These are phyloP conservation scores for Pelodiscus sinensis DNA, from an alignment of 2,113 vertebrate species.

Conservation along the genomic window DNA sequence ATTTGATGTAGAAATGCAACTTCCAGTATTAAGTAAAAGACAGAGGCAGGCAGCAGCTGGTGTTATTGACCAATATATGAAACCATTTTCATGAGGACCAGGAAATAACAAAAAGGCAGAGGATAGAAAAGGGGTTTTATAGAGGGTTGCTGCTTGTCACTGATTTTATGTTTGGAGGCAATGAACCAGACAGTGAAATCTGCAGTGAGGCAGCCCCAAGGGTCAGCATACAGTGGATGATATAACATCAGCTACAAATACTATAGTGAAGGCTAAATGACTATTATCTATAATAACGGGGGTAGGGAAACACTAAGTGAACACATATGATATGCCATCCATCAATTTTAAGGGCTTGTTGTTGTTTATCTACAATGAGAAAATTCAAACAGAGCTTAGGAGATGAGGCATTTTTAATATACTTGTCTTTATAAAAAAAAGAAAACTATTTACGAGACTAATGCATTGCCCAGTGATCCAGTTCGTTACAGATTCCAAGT, in stretches of 20 bases:
- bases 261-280: background rate
- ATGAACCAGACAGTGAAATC: background rate
- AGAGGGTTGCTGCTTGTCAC: background rate
- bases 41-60: background rate
- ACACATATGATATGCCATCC: slow-evolving; percentile 12
- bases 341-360: slow-evolving; percentile 5
- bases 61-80: background rate
- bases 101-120: background rate
- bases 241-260: background rate
- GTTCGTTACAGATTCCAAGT: slow-evolving; percentile 43
- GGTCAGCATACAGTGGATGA: background rate
- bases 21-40: background rate
- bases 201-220: background rate
- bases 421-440: slow-evolving; percentile 7
- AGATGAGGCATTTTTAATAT: background rate
- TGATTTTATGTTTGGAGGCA: background rate
- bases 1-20: background rate
- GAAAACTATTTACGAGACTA: slow-evolving; percentile 2
- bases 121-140: background rate
- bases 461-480: slow-evolving; percentile 49
- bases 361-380: slow-evolving; percentile 39
- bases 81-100: background rate
- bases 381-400: background rate
- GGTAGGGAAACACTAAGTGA: background rate
- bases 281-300: background rate